These are phyloP conservation scores for Falco berigora DNA, from an alignment of 2,797 vertebrate genomes.

Conservation along the genomic window DNA sequence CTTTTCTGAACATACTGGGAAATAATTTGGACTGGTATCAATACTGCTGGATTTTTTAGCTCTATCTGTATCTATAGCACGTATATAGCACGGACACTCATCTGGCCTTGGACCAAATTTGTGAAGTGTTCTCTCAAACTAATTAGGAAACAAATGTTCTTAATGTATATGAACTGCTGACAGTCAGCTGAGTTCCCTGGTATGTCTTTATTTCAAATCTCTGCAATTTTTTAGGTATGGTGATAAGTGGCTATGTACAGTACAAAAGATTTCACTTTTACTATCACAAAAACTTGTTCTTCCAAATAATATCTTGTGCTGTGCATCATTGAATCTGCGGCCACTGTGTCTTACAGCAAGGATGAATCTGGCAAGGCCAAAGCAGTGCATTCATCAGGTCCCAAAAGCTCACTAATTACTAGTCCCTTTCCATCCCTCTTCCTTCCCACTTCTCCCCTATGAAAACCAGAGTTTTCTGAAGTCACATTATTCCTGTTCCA, in stretches of 20 bases:
- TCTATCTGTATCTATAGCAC: not conserved
- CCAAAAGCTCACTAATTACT: not conserved
- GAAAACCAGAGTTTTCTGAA: not conserved
- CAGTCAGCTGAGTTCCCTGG: not conserved
- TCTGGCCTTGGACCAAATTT: not conserved
- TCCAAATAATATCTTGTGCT: not conserved
- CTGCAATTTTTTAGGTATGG: not conserved
- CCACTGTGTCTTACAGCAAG: not conserved
- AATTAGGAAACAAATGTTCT: not conserved
- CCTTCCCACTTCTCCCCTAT: not conserved
- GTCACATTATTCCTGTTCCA: not conserved
- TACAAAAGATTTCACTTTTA: not conserved
- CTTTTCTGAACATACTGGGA: not conserved
- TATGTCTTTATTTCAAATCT: not conserved
- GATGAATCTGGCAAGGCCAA: not conserved
- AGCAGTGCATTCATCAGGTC: not conserved
- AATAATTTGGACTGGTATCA: not conserved
- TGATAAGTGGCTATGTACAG: not conserved
- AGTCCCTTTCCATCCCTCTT: not conserved
- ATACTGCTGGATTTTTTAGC: not conserved
- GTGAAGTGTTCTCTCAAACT: not conserved
- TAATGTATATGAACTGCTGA: not conserved
- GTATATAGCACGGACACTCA: not conserved
- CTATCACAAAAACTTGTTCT: not conserved
- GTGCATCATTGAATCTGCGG: not conserved